Evolutionary conservation across 2,797 vertebrate species (phyloP).

Genomic region (Paguma larvata): DNA sequence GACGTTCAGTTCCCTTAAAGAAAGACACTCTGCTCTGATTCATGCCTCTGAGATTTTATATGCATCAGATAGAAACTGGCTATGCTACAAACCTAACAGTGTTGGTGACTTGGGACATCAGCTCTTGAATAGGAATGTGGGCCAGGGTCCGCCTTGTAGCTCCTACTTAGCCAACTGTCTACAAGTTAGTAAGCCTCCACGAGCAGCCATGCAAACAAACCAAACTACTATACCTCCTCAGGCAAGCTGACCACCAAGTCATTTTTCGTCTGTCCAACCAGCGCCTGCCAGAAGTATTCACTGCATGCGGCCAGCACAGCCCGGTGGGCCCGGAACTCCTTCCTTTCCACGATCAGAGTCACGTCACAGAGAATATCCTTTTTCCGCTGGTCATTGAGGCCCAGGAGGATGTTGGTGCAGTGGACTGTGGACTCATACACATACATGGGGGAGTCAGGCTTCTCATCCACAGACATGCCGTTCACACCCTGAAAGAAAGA

Average conservation of each 20-base stretch:
- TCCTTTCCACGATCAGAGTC: conserved; percentile 98
- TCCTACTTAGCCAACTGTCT: not conserved
- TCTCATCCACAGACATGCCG: conserved; percentile 99
- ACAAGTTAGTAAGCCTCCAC: not conserved
- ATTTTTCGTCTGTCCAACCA: conserved; percentile 97
- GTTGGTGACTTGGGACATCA: conserved; percentile 20
- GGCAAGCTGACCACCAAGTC: conserved; percentile 97
- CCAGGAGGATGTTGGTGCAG: conserved; percentile 99
- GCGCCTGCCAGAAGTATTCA: conserved; percentile 98
- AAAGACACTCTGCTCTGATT: conserved; percentile 51
- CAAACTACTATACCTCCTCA: conserved; percentile 93
- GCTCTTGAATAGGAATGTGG: not conserved
- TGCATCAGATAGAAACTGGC: conserved; percentile 67
- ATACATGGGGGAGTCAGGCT: conserved; percentile 99
- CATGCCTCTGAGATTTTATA: not conserved
- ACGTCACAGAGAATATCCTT: conserved; percentile 99
- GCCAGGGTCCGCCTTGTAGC: not conserved
- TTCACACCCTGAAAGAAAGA: conserved; percentile 96
- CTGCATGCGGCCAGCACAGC: conserved; percentile 99
- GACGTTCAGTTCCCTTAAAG: conserved; percentile 61
- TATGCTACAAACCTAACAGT: not conserved
- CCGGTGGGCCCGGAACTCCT: conserved; percentile 98
- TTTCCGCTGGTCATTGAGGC: conserved; percentile 99
- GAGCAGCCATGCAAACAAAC: conserved; percentile 2
- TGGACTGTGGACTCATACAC: conserved; percentile 99